Percentiles rank a stretch among this genome's conserved stretches.
Conservation (phyloP, 2,888 invertebrate genomes). For the Isoperla grammatica region DNA sequence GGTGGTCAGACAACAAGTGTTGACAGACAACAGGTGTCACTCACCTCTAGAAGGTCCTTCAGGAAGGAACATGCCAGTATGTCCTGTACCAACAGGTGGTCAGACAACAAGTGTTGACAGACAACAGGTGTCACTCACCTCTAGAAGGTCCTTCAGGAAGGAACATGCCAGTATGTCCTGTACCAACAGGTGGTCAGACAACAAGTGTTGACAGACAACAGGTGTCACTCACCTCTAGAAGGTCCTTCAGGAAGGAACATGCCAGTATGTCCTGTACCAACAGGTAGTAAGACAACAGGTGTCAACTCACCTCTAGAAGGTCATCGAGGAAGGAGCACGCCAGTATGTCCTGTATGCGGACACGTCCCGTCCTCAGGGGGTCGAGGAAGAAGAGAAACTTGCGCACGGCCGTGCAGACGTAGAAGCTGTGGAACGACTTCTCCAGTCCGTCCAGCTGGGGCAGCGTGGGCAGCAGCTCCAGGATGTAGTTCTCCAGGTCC, state of each 20-base stretch:
- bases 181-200: too few species aligned
- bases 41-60: constrained; percentile 82
- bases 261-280: constrained; percentile 92
- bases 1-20: too few species aligned
- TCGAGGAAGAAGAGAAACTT: constrained; percentile 96
- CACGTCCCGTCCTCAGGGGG: constrained; percentile 77
- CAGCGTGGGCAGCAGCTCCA: constrained; percentile 86
- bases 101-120: too few species aligned
- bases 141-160: constrained; percentile 86
- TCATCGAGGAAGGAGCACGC: constrained; percentile 91
- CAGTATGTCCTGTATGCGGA: constrained; percentile 86
- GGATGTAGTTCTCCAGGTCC: constrained; percentile 93
- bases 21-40: constrained; percentile 25
- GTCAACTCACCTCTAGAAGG: constrained; percentile 63
- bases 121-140: constrained; percentile 50
- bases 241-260: constrained; percentile 86
- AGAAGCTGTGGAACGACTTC: constrained; percentile 91
- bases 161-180: constrained; percentile 90
- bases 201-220: background rate
- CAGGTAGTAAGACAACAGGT: too few species aligned
- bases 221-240: constrained; percentile 68
- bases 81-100: too few species aligned
- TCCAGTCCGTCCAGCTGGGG: constrained; percentile 86
- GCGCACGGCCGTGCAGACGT: constrained; percentile 91
- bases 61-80: constrained; percentile 87